phyloP scores from a whole-genome alignment of 2,797 vertebrate species.

The Kryptolebias ocellatus region DNA sequence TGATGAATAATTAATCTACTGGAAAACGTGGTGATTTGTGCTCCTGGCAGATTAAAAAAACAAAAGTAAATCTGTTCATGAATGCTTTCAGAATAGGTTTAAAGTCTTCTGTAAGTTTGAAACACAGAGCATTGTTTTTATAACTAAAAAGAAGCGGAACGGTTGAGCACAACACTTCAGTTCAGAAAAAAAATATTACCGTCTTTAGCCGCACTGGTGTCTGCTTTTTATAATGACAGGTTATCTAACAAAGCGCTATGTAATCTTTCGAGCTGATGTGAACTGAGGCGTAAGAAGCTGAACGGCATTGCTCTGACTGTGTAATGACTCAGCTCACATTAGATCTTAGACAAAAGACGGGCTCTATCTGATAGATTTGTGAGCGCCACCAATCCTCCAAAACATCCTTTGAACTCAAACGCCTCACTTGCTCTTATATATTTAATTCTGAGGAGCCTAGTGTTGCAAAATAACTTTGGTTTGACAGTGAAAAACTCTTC shows the following conservation, averaged over 20 bases:
- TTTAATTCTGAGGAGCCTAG: slow-evolving; percentile 43
- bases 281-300: slow-evolving; percentile 49
- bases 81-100: slow-evolving; percentile 21
- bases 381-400: neutral
- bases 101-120: slow-evolving; percentile 1
- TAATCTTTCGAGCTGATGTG: slow-evolving; percentile 53
- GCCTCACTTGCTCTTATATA: slow-evolving; percentile 22
- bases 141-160: slow-evolving; percentile 2
- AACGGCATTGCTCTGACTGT: slow-evolving; percentile 44
- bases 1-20: slow-evolving; percentile 76
- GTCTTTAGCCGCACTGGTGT: slow-evolving; percentile 38
- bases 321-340: slow-evolving; percentile 52
- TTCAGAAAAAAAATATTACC: slow-evolving; percentile 34
- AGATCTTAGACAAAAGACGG: slow-evolving; percentile 39
- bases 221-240: slow-evolving; percentile 58
- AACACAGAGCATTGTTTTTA: slow-evolving; percentile 17
- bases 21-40: slow-evolving; percentile 66
- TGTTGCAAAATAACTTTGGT: slow-evolving; percentile 32
- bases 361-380: slow-evolving; percentile 2
- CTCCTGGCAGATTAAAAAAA: slow-evolving; percentile 49
- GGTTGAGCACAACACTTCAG: slow-evolving; percentile 10
- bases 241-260: slow-evolving; percentile 54
- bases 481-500: slow-evolving; percentile 44
- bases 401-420: neutral
- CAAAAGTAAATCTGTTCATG: slow-evolving; percentile 23